phyloP scores from a whole-genome alignment of 2,888 invertebrate species.

The Willowsia nigromaculata region DNA sequence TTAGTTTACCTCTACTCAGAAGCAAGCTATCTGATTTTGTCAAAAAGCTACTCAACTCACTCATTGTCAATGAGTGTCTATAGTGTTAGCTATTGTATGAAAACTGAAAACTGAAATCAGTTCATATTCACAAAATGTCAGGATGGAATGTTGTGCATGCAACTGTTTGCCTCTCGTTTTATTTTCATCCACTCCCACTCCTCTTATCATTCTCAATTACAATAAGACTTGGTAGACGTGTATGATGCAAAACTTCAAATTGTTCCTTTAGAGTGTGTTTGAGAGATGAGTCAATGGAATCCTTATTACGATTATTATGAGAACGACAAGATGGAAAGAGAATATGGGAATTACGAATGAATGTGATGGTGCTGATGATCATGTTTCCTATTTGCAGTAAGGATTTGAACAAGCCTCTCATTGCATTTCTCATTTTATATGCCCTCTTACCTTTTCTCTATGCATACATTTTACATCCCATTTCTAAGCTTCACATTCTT shows the following conservation, averaged over 20 bases:
- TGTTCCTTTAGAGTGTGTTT: background rate
- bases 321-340: background rate
- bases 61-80: constrained; percentile 20
- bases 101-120: constrained; percentile 29
- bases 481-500: background rate
- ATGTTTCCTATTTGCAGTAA: constrained; percentile 51
- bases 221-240: background rate
- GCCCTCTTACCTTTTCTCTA: too few relatives aligned
- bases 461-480: too few relatives aligned
- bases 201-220: constrained; percentile 33
- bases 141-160: background rate
- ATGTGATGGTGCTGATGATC: background rate
- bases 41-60: background rate
- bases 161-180: constrained; percentile 1
- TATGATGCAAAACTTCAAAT: constrained; percentile 49
- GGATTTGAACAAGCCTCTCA: constrained; percentile 33
- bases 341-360: background rate
- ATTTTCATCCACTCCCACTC: background rate
- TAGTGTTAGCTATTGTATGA: background rate
- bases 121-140: constrained; percentile 47
- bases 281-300: constrained; percentile 34
- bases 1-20: background rate
- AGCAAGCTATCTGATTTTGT: background rate
- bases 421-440: background rate
- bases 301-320: constrained; percentile 56